Percentiles rank a stretch among this genome's conserved stretches.
Evolutionary conservation across 2,888 invertebrate species (phyloP).

Genomic region (Tigriopus californicus): DNA sequence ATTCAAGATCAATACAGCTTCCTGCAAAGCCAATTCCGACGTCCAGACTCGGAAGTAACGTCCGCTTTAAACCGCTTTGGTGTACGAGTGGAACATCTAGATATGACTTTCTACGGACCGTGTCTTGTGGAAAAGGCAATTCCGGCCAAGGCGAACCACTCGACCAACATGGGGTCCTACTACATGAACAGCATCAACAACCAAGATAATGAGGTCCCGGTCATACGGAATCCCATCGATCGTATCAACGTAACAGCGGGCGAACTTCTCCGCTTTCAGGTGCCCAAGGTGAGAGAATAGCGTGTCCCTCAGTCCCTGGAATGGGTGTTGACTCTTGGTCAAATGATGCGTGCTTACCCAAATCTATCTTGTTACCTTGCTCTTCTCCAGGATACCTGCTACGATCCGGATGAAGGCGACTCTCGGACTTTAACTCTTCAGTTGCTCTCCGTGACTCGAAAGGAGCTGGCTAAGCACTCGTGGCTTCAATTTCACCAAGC

Average conservation of each 20-base stretch:
- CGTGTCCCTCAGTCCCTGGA: neutral
- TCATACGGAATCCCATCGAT: constrained; percentile 65
- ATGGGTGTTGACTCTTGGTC: no score
- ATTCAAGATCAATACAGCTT: constrained; percentile 30
- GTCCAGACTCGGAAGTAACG: neutral
- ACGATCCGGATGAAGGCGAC: constrained; percentile 64
- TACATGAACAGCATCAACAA: neutral
- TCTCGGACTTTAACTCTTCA: constrained; percentile 50
- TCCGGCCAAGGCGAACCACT: neutral
- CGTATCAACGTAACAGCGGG: constrained; percentile 62
- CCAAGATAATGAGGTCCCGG: constrained; percentile 47
- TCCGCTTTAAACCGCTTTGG: constrained; percentile 15
- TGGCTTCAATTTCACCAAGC: constrained; percentile 78
- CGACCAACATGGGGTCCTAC: neutral
- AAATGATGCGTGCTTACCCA: no score
- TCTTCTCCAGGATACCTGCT: constrained; percentile 53
- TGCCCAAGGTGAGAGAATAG: constrained; percentile 40
- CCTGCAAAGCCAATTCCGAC: constrained; percentile 19
- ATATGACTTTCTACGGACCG: constrained; percentile 20
- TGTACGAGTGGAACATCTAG: constrained; percentile 20
- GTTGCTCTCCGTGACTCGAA: constrained; percentile 49
- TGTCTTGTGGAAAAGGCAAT: constrained; percentile 21
- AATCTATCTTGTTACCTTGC: neutral
- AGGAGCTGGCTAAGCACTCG: constrained; percentile 42
- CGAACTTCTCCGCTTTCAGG: constrained; percentile 55